Conservation (phyloP, 1,140 invertebrate species). For the Zaprionus ghesquierei region DNA sequence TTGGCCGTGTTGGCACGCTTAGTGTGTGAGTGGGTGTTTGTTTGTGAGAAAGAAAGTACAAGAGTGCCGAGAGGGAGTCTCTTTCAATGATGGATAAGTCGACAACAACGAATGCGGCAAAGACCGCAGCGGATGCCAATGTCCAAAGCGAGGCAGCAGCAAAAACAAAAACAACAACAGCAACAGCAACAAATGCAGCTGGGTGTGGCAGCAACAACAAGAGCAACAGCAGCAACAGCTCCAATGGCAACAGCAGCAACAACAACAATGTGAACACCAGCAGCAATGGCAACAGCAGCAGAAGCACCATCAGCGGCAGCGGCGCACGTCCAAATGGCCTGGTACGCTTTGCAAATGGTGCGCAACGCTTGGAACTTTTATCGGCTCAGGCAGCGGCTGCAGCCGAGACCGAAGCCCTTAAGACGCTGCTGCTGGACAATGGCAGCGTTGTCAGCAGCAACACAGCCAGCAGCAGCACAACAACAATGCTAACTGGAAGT, state of each 20-base stretch:
- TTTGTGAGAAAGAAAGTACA: neutral
- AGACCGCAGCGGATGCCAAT: conserved; percentile 34
- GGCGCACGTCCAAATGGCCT: conserved; percentile 3
- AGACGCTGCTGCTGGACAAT: no score
- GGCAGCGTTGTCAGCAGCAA: no score
- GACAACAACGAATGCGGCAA: conserved; percentile 63
- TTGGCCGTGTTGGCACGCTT: neutral
- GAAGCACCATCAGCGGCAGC: neutral
- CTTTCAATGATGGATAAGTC: conserved; percentile 62
- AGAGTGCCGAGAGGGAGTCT: neutral
- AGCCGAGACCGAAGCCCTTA: neutral
- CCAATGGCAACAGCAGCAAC: conserved; percentile 12
- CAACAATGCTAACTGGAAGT: conserved; percentile 12
- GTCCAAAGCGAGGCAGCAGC: conserved; percentile 39
- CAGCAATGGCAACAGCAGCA: conserved; percentile 12
- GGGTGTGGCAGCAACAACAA: conserved; percentile 4
- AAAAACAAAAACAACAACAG: no score
- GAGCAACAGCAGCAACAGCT: conserved; percentile 18
- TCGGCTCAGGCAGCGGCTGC: neutral
- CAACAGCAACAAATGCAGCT: conserved; percentile 34
- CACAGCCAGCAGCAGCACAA: conserved; percentile 7
- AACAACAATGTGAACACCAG: conserved; percentile 27
- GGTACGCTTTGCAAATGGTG: neutral
- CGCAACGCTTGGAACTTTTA: neutral
- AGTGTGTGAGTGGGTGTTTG: no score